Evolutionary conservation across 2,113 vertebrate genomes (phyloP), one percentile per base, ranked within the genome.

Genomic region (Paratilapia polleni): DNA sequence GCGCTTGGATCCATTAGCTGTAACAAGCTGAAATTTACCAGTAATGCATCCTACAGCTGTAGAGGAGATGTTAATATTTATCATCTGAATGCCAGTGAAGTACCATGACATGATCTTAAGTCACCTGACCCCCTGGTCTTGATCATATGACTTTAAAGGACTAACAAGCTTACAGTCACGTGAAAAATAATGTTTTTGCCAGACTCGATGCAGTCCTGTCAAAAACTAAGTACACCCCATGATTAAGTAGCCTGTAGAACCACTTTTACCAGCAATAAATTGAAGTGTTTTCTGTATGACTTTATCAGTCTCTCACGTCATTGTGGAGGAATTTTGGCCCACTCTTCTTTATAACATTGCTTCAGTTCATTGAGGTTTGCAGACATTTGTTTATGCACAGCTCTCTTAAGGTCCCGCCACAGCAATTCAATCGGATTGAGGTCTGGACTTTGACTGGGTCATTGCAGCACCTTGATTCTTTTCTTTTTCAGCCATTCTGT

Each of bases 81-180:
- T 28, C 38, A 74, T 47, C 31, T 20, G 47, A 73, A 73, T 31
- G 52, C 43, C 10, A 73, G 31, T 73, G 43, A 73, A 73, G 26
- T 8, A 73, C 2, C 10, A 31, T 26, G 28, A 52, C 10, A 20
- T 2, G 47, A 52, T 17, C 49, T 57, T 56, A 34, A 52, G 77
- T 62, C 57, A 60, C 22, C 20, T 80, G 28, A 64, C 24, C 64
- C 70, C 61, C 38, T 54, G 36, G 14, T 60, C 41, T 15, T 77
- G 57, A 84, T 75, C 63, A 56, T 34, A 54, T 74, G 22, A 82
- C 34, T 10, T 28, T 20, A 85, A 54, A 77, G 22, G 31, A 73
- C 68, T 26, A 49, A 4, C 2, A 24, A 0, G 38, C 7, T 22
- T 14, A 41, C 38, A 66, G 22, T 24, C 63, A 26, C 9, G 20